phyloP scores from a whole-genome alignment of 2,888 invertebrate species.

The Melieria omissa region DNA sequence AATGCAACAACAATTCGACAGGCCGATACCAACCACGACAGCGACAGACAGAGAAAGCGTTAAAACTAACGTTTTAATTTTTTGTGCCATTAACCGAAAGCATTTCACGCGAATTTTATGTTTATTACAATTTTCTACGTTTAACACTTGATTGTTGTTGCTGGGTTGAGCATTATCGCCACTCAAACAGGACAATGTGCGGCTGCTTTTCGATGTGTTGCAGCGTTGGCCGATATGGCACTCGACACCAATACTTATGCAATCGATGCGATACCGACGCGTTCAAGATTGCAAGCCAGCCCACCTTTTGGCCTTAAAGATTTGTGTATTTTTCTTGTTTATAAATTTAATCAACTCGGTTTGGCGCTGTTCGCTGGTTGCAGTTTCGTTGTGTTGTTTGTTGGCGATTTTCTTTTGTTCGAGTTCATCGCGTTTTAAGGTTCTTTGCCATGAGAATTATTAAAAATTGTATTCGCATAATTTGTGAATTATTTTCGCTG shows the following conservation, averaged over 20 bases:
- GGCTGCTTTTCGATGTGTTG: too few relatives aligned
- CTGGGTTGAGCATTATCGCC: too few relatives aligned
- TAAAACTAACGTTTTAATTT: slow-evolving; percentile 30
- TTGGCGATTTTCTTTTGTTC: slow-evolving; percentile 41
- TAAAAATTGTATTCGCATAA: slow-evolving; percentile 67
- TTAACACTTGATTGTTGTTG: too few relatives aligned
- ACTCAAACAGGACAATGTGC: too few relatives aligned
- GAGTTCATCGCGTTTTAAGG: slow-evolving; percentile 47
- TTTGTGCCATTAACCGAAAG: slow-evolving; percentile 48
- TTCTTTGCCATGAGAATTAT: slow-evolving; percentile 60
- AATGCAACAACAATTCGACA: too few relatives aligned
- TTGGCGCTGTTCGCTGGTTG: slow-evolving; percentile 23
- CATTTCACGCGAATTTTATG: slow-evolving; percentile 42
- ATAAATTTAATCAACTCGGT: slow-evolving; percentile 21
- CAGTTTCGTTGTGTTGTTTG: slow-evolving; percentile 36
- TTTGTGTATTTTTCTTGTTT: slow-evolving; percentile 16
- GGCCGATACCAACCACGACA: too few relatives aligned
- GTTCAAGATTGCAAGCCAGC: slow-evolving; percentile 39
- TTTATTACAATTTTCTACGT: not conserved
- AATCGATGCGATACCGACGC: slow-evolving; percentile 33
- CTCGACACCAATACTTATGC: slow-evolving; percentile 1
- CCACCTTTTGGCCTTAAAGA: slow-evolving; percentile 32
- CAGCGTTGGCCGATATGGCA: too few relatives aligned
- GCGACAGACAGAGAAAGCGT: slow-evolving; percentile 15
- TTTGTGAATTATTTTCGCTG: slow-evolving; percentile 64